Conservation (phyloP, 2,888 invertebrate species). For the Willowsia nigromaculata region DNA sequence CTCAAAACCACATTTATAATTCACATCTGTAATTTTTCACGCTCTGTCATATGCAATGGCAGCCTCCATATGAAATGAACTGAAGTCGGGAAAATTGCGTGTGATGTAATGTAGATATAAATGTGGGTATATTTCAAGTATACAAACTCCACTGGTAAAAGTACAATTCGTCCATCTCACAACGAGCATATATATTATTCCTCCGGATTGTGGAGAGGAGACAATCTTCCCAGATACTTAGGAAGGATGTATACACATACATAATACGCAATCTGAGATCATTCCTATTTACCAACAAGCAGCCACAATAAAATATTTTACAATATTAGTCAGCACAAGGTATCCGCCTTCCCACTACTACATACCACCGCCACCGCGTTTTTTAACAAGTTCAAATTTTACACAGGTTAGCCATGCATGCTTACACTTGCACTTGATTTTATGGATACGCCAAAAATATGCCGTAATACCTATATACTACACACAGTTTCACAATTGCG, state of each 20-base stretch:
- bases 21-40: background rate
- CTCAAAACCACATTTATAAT: background rate
- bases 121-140: background rate
- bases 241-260: background rate
- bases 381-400: conserved; percentile 14
- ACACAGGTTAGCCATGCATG: conserved; percentile 3
- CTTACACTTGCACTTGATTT: conserved; percentile 53
- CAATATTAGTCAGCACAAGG: background rate
- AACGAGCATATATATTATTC: too few relatives aligned
- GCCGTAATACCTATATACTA: background rate
- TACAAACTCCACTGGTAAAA: too few relatives aligned
- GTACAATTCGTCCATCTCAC: too few relatives aligned
- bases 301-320: background rate
- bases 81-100: too few relatives aligned
- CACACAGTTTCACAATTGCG: background rate
- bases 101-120: background rate
- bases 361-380: background rate
- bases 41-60: background rate
- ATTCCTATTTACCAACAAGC: background rate
- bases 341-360: background rate
- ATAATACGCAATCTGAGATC: background rate
- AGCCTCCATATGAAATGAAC: background rate
- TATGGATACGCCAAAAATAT: background rate
- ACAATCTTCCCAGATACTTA: background rate
- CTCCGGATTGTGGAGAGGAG: too few relatives aligned